A percentile compares a stretch with the other conserved stretches of the same genome.
phyloP scores from a whole-genome alignment of 2,797 vertebrate species.

The Acanthornis magna region DNA sequence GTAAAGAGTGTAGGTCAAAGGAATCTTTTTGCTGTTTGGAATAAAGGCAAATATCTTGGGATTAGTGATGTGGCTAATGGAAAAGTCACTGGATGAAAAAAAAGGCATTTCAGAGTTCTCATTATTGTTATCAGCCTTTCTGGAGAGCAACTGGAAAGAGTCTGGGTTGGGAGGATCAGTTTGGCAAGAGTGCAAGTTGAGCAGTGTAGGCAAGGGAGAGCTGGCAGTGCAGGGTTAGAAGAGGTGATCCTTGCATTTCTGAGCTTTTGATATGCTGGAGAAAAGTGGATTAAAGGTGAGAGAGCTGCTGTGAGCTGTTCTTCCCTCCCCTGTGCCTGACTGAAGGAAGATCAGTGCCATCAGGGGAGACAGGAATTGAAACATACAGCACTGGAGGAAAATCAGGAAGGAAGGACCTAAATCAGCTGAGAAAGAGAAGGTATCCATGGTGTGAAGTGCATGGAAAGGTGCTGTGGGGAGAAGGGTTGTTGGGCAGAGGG shows the following conservation, averaged over 20 bases:
- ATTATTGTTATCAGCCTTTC: neutral
- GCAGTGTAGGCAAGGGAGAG: neutral
- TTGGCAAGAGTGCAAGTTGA: neutral
- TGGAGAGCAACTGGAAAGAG: neutral
- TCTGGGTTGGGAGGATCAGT: neutral
- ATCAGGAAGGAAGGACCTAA: neutral
- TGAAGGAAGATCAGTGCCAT: neutral
- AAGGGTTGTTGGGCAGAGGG: neutral
- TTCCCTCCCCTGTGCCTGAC: neutral
- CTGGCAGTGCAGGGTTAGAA: neutral
- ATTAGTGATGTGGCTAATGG: neutral
- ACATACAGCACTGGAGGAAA: neutral
- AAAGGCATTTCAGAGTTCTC: neutral
- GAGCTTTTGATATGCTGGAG: neutral
- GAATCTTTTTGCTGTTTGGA: neutral
- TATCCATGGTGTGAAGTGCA: neutral
- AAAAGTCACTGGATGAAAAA: neutral
- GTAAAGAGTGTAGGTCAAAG: neutral
- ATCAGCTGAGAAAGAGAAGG: neutral
- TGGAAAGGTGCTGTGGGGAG: neutral
- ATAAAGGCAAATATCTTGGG: neutral
- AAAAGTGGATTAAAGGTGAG: conserved; percentile 17
- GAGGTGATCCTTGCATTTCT: neutral
- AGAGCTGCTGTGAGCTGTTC: neutral
- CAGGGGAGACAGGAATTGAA: neutral